Evolutionary conservation across 1,140 invertebrate species (phyloP), one percentile per base, ranked within the genome.

Genomic region (Diorhabda sublineata): DNA sequence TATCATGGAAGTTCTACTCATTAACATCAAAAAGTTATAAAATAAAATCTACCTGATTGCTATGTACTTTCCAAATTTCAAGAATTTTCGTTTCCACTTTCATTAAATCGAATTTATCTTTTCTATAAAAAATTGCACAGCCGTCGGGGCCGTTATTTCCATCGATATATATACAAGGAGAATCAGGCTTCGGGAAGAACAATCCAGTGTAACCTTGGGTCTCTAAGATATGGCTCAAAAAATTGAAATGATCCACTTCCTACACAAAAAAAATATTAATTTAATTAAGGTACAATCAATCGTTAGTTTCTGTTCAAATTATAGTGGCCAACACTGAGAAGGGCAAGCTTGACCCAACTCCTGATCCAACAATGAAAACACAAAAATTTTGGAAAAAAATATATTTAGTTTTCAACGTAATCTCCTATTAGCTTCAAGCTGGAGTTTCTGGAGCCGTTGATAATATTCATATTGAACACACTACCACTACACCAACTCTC

Each of bases 61-160:
- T 88, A 77, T 88, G 85, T 8, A 90, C 86, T 69, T 84, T 82
- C 89, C 88, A 89, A 45, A 90, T 87, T 82, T 90, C 86, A 52
- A 94, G 81, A 58, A 90, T 84, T 68, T 88, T 81, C 2, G 84
- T 87, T 57, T 90, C 84, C 26, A 82, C 84, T 61, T 83, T 78
- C 4, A 90, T 66, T 42, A 91, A 78, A 68, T 89, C 84, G 67
- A 91, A 87, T 78, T 88, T 88, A 58, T 87, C 82, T 57, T 82
- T 83, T 58, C 85, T 83, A 77, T 87, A 92, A 79, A 94, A 93
- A 42, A 93, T 84, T 2, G 91, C 91, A 79, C 91, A 93, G 3
- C 92, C 92, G 81, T 94, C 92, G 0, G 92, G 91, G 2, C 92
- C 91, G 72, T 89, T 90, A 76, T 92, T 92, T 57, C 87, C 86